Conservation (phyloP, 2,113 vertebrate genomes). For the Lates calcarifer region DNA sequence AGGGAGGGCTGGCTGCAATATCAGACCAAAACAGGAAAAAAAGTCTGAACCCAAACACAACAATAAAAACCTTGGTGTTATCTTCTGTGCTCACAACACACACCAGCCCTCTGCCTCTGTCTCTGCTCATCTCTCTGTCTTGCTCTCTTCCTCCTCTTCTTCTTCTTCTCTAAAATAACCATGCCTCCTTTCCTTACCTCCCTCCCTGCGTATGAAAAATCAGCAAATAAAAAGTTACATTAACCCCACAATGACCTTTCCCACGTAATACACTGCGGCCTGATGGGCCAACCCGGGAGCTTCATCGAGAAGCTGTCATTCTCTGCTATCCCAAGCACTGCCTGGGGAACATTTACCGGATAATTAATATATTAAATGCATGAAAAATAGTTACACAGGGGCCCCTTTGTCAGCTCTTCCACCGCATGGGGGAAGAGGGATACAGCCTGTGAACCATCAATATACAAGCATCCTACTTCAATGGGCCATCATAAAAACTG, state of each 20-base stretch:
- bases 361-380: conserved; percentile 99
- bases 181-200: conserved; percentile 79
- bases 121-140: conserved; percentile 77
- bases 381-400: conserved; percentile 99
- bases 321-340: conserved; percentile 95
- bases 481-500: conserved; percentile 99
- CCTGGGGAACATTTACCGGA: conserved; percentile 99
- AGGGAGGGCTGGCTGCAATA: conserved; percentile 36
- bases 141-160: conserved; percentile 70
- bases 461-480: conserved; percentile 98
- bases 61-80: conserved; percentile 71
- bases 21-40: conserved; percentile 64
- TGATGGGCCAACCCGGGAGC: conserved; percentile 94
- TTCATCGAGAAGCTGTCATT: conserved; percentile 97
- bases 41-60: conserved; percentile 71
- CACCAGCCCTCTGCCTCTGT: conserved; percentile 54
- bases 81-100: conserved; percentile 62
- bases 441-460: conserved; percentile 98
- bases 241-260: conserved; percentile 99
- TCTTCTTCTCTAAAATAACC: conserved; percentile 83
- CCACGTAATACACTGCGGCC: conserved; percentile 98
- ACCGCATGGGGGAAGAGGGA: conserved; percentile 89
- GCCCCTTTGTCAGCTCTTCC: conserved; percentile 88
- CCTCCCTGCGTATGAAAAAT: conserved; percentile 96
- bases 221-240: conserved; percentile 99